phyloP scores from a whole-genome alignment of 2,888 invertebrate species.

The Lysandra coridon region DNA sequence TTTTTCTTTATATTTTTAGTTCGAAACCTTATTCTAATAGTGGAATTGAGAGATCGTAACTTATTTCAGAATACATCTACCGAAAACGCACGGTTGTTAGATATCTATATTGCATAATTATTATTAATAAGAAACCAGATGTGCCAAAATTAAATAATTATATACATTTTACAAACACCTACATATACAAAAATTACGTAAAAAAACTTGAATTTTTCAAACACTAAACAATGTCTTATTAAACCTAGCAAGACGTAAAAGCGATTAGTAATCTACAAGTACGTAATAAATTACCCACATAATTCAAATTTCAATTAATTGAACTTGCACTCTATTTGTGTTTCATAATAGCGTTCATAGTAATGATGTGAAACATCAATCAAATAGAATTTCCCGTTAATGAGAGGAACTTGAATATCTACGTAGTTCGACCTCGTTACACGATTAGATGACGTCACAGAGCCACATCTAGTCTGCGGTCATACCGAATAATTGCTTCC shows the following conservation, averaged over 20 bases:
- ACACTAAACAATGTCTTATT: too few species aligned
- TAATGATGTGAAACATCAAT: neutral
- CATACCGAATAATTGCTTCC: conserved; percentile 18
- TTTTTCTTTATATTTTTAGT: neutral
- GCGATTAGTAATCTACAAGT: neutral
- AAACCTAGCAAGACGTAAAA: too few species aligned
- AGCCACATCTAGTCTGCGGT: neutral
- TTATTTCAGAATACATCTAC: too few species aligned
- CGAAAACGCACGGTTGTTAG: too few species aligned
- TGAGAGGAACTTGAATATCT: neutral
- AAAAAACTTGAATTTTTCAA: too few species aligned
- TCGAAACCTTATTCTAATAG: neutral
- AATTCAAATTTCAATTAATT: neutral
- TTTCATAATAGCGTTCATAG: neutral
- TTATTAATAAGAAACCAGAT: neutral
- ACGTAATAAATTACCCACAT: neutral
- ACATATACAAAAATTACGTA: too few species aligned
- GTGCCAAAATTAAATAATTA: neutral
- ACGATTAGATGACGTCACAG: conserved; percentile 1
- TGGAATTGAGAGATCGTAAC: neutral
- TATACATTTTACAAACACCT: too few species aligned
- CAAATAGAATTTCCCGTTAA: neutral
- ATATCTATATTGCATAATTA: too few species aligned
- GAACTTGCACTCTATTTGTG: neutral
- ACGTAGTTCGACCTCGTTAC: conserved; percentile 19